Evolutionary conservation across 2,888 invertebrate genomes (phyloP).

Genomic region (Neuroscelio doddi): DNA sequence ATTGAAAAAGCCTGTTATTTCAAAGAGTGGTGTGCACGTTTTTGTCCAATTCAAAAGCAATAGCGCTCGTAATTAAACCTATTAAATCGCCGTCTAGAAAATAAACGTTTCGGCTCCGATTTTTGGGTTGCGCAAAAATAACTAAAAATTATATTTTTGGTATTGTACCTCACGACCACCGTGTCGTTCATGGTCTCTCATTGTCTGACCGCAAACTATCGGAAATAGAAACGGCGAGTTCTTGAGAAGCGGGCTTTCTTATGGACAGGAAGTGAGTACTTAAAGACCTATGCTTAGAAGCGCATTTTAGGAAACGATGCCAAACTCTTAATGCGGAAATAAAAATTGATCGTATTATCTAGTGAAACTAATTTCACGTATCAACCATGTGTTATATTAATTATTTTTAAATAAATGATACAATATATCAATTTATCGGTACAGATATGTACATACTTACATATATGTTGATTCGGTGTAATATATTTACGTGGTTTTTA

Average conservation of each 20-base stretch:
- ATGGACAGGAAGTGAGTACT: conserved; percentile 48
- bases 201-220: conserved; percentile 63
- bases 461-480: too few species aligned
- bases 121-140: conserved; percentile 23
- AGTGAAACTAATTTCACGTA: too few species aligned
- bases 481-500: too few species aligned
- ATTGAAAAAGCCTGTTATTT: neutral
- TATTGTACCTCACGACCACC: conserved; percentile 13
- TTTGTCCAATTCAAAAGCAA: conserved; percentile 18
- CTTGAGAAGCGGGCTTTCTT: conserved; percentile 35
- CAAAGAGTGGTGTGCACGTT: conserved; percentile 14
- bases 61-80: too few species aligned
- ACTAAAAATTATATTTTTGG: conserved; percentile 32
- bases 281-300: conserved; percentile 53
- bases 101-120: conserved; percentile 24
- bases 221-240: conserved; percentile 59
- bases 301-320: conserved; percentile 56
- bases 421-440: too few species aligned
- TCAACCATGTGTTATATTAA: too few species aligned
- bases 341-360: conserved; percentile 57
- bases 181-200: conserved; percentile 32
- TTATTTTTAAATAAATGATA: too few species aligned
- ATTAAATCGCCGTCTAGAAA: conserved; percentile 36
- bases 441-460: too few species aligned
- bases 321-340: conserved; percentile 51